These are phyloP conservation scores for Collichthys lucidus DNA, from an alignment of 2,113 vertebrate genomes.

Conservation along the genomic window DNA sequence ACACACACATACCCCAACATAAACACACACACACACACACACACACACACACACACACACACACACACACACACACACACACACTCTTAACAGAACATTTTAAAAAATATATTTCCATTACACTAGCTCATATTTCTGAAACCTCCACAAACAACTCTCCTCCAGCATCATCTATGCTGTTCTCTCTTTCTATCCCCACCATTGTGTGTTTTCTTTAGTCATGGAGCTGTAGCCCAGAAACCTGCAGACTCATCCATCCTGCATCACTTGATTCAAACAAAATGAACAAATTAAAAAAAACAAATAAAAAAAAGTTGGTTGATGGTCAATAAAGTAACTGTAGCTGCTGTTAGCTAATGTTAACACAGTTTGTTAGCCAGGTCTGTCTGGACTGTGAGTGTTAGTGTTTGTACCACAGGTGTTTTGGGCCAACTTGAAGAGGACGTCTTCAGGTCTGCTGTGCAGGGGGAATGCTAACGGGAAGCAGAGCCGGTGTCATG, in stretches of 20 bases:
- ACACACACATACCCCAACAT: not conserved
- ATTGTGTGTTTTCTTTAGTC: not conserved
- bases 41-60: no score
- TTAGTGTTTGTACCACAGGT: no score
- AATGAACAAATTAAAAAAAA: no score
- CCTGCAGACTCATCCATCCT: not conserved
- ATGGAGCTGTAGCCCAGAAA: not conserved
- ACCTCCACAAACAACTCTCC: not conserved
- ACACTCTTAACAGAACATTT: not conserved
- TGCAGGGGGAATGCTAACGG: no score
- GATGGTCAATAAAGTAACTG: no score
- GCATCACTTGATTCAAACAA: not conserved
- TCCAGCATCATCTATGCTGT: not conserved
- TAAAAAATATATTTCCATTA: not conserved
- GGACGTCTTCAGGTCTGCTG: no score
- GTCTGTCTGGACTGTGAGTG: no score
- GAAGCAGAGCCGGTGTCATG: no score
- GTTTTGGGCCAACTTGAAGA: no score
- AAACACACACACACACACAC: constrained; percentile 16
- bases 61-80: not conserved
- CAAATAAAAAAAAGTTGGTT: not conserved
- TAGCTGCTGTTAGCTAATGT: no score
- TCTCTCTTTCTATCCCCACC: not conserved
- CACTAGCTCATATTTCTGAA: not conserved
- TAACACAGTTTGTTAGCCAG: no score